Evolutionary conservation across 1,140 invertebrate species (phyloP), one percentile per base, ranked within the genome.

Genomic region (Cepaea nemoralis): DNA sequence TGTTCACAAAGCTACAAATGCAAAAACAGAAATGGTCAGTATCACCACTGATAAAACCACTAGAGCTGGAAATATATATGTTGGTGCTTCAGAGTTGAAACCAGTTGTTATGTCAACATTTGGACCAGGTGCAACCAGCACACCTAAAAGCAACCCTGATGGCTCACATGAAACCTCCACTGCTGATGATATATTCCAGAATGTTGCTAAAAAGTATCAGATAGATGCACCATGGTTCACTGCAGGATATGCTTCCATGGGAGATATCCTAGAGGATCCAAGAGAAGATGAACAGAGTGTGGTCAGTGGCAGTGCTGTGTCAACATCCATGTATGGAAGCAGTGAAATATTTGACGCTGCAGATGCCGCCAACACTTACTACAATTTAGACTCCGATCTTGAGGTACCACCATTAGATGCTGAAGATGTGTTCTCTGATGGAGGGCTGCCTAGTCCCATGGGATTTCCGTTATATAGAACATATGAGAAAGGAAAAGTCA

Each of bases 321-420:
- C 87, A 1, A 67, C 80, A 22, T 87, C 87, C 33, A 82, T 88
- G 66, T 86, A 86, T 71, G 85, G 85, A 45, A 86, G 86, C 78
- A 85, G 85, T 66, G 87, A 88, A 59, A 83, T 85, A 37, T 87
- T 86, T 70, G 83, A 86, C 55, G 67, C 80, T 33, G 82, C 37
- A 33, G 39, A 76, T 67, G 59, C 71, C 48, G 39, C 31, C 8
- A 73, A 83, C 50, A 81, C 69, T 0, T 84, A 86, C 69, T 86
- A 83, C 74, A 84, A 84, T 37, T 82, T 85, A 22, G 83, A 87
- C 37, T 88, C 86, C 22, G 87, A 88, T 50, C 81, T 86, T 40
- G 87, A 88, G 22, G 75, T 87, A 31, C 87, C 86, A 2, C 87
- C 87, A 35, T 45, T 86, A 31, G 82, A 84, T 71, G 75, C 81